Evolutionary conservation across 2,113 vertebrate genomes (phyloP).

Genomic region (Xiphorhynchus elegans): DNA sequence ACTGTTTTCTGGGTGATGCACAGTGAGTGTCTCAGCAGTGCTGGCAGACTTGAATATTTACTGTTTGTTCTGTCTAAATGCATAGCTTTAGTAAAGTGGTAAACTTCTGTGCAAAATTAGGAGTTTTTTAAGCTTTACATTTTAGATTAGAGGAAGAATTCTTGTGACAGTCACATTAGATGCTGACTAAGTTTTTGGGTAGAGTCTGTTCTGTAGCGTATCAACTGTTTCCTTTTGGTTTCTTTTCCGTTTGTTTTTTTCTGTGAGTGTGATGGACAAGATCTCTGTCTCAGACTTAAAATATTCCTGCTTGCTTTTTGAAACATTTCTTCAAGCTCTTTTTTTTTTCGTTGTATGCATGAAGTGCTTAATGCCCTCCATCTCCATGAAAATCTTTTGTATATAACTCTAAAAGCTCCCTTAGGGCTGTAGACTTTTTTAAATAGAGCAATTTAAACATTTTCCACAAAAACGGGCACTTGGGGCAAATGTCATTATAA

Average conservation of each 20-base stretch:
- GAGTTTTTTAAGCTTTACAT: neutral
- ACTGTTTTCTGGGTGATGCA: neutral
- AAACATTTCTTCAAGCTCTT: constrained; percentile 56
- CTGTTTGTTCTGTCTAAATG: neutral
- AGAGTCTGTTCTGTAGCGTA: neutral
- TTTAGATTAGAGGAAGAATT: neutral
- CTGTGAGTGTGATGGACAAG: neutral
- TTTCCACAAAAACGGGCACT: constrained; percentile 53
- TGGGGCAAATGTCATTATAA: constrained; percentile 30
- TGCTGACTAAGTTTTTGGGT: constrained; percentile 4
- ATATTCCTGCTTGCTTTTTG: constrained; percentile 7
- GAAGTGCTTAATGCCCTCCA: constrained; percentile 62
- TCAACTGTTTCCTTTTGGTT: constrained; percentile 15
- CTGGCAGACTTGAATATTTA: neutral
- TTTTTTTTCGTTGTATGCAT: neutral
- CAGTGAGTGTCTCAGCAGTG: neutral
- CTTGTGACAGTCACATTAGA: neutral
- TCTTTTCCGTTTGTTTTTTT: constrained; percentile 19
- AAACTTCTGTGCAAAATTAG: neutral
- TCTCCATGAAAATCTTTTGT: constrained; percentile 60
- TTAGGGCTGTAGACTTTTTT: constrained; percentile 38
- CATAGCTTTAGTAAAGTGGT: neutral
- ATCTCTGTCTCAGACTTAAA: neutral
- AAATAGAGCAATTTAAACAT: constrained; percentile 65
- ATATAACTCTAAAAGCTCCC: constrained; percentile 47